Evolutionary conservation across 2,888 invertebrate species (phyloP), one percentile per base, ranked within the genome.

Genomic region (Fragum fragum): DNA sequence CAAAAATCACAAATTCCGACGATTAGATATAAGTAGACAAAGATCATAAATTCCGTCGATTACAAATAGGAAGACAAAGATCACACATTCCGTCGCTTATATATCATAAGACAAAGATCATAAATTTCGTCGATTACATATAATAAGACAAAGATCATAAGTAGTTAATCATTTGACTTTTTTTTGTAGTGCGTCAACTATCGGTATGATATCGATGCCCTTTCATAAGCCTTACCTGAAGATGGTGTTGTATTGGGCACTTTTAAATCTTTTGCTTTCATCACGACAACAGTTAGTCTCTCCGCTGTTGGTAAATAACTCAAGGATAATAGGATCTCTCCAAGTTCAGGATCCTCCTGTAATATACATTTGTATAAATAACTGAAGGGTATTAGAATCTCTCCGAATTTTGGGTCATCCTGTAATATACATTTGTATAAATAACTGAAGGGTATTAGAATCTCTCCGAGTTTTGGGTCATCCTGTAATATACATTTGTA

Each of bases 291-390:
- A 0, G 97, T 97, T 28, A 98, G 95, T 71, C 98, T 95, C 93
- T 97, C 98, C 1, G 98, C 98, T 66, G 97, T 97, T 6, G 98
- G 98, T 85, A 98, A 95, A 94, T 97, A 98, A 87, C 97, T 98
- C 32, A 98, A 95, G 0, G 98, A 98, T 61, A 98, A 95, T 73
- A 98, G 94, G 39, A 98, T 95, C 93, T 98, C 97, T 0, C 92
- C 93, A 36, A 89, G 82, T 26, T 90, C 89, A 11, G 90, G 89
- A 9, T 77, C 76, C 36, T 89, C 89, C 91, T 91, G 88, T n/a
- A 76, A 76, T 42, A 66, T 11, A 36, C 3, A 36, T 36, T 14
- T 36, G 32, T 36, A 36, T 6, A 36, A 36, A 36, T 36, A 36
- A 36, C 32, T 6, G 5, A 36, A 9, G 32, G 1, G 97, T 97